A percentile compares a stretch with the other conserved stretches of the same genome.
Conservation (phyloP, 2,888 invertebrate genomes). For the Leptinotarsa peninsularis region DNA sequence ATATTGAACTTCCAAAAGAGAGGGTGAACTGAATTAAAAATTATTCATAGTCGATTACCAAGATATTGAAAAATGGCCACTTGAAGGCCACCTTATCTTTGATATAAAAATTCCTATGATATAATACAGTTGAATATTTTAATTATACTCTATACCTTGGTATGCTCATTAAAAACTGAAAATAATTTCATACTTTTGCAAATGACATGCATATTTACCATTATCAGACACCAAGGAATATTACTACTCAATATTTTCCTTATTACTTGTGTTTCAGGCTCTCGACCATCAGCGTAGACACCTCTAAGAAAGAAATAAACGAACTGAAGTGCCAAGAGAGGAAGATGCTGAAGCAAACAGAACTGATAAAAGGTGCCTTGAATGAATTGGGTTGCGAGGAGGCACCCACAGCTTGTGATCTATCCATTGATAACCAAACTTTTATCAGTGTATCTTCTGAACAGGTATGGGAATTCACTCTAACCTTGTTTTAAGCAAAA, state of each 20-base stretch:
- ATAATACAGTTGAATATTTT: background rate
- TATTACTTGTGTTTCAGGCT: constrained; percentile 47
- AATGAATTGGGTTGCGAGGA: constrained; percentile 90
- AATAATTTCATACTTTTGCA: background rate
- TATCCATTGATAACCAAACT: constrained; percentile 71
- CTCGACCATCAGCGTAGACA: constrained; percentile 53
- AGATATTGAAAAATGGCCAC: background rate
- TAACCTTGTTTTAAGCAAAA: too few relatives aligned
- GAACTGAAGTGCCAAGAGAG: constrained; percentile 86
- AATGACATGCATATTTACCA: background rate
- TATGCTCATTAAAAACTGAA: background rate
- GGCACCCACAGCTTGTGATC: constrained; percentile 86
- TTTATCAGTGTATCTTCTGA: constrained; percentile 76
- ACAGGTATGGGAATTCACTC: constrained; percentile 67
- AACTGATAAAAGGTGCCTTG: constrained; percentile 86
- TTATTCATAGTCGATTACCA: background rate
- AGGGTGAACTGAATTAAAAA: too few relatives aligned
- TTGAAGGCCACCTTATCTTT: background rate
- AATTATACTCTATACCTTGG: background rate
- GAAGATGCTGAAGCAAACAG: constrained; percentile 84
- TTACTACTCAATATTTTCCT: background rate
- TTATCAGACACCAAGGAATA: background rate
- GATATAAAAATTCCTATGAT: background rate
- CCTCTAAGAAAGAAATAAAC: constrained; percentile 75
- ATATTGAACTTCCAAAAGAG: too few relatives aligned